Evolutionary conservation across 2,113 vertebrate genomes (phyloP), one percentile per base, ranked within the genome.

Genomic region (Strix aluco): DNA sequence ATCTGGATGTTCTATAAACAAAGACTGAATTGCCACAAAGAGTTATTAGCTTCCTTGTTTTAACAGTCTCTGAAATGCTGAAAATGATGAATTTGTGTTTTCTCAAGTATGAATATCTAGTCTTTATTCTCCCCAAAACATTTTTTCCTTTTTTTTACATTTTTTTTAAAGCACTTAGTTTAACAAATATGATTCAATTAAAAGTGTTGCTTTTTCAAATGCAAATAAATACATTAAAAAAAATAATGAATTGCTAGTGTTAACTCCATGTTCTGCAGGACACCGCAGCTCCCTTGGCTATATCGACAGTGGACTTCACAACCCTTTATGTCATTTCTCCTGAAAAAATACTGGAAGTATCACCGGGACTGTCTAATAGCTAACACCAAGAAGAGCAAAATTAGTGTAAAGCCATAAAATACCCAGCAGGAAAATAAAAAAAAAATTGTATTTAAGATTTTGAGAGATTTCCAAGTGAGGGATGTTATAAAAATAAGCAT

Each of bases 111-210:
- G 88, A 95, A 81, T 73, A 87, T 40, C 96, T 97, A 97, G 18
- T 46, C 62, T 90, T 93, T 88, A 84, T 88, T 78, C 89, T 78
- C 62, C 73, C 55, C 54, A 77, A 89, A 88, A 93, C 73, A 9
- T 49, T 77, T 84, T 59, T 88, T 32, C 29, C 25, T 58, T 90
- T 81, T 51, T 52, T 80, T 42, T 74, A 30, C 22, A 38, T n/a
- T 63, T 49, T 63, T 57, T 93, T 91, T 91, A 94, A 97, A 97
- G 79, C 89, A n/a, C 80, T 89, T 69, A 74, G 44, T 86, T 94
- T 88, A 94, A 95, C 94, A 97, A 97, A 89, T 62, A 93, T 21
- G 92, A 86, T 95, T 98, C 96, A 96, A 98, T 97, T 95, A 95
- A 97, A 97, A 95, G 96, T 16, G 55, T 81, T 0, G 36, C 69